Evolutionary conservation across 1,140 invertebrate species (phyloP), one percentile per base, ranked within the genome.

Genomic region (Nasonia vitripennis): DNA sequence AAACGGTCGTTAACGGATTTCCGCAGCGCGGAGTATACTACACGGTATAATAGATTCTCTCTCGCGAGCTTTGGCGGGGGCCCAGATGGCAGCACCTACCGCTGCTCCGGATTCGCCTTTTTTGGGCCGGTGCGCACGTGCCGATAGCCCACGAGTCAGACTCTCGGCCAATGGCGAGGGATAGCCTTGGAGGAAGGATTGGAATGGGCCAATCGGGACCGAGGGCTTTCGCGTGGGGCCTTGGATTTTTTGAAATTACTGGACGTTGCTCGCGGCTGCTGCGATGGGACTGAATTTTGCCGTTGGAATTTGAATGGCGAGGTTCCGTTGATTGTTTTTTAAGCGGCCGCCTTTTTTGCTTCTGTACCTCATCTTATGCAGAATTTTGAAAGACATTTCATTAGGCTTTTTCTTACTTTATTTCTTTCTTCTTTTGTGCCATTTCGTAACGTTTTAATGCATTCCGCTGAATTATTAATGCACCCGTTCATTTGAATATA

Each of bases 91-190:
- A 31, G 37, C 74, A 20, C 14, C 0, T 14, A 55, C 75, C 0
- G 5, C 27, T n/a, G 17, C 70, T 17, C 17, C 10, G 48, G 55
- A 70, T 78, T 78, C 75, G 27, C 83, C 77, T 84, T 84, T 84
- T 84, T 84, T 73, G 77, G 77, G 45, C 27, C 23, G 67, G 27
- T 62, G 7, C 23, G 17, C 55, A 79, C 77, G 45, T 73, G 83
- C 45, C 41, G 27, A 51, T 31, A n/a, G 11, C 14, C 9, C 10
- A 45, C 41, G 23, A n/a, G 12, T 11, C 10, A 14, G 37, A n/a
- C 23, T 1, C 9, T 2, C 1, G n/a, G 20, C 83, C 83, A 84
- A 79, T 84, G 12, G n/a, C 5, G 9, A 11, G 10, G 14, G 1
- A 2, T 27, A 1, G n/a, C 27, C 45, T 20, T 14, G 14, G 17